Evolutionary conservation across 2,113 vertebrate species (phyloP).

Genomic region (Syngnathus floridae): DNA sequence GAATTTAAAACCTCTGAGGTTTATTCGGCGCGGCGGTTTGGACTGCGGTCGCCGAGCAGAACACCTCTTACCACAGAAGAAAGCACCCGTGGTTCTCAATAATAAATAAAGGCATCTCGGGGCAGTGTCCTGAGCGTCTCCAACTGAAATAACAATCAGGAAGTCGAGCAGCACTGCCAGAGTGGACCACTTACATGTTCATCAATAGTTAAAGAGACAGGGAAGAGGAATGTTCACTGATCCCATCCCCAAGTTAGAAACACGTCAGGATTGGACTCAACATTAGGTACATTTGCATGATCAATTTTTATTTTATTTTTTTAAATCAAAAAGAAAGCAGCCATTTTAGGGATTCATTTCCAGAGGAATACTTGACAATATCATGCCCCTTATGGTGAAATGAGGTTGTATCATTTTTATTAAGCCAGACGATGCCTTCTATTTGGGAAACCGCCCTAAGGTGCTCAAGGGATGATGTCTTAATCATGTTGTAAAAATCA

Average conservation of each 20-base stretch:
- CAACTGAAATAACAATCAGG: slow-evolving; percentile 59
- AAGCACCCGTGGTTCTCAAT: slow-evolving; percentile 58
- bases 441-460: slow-evolving; percentile 25
- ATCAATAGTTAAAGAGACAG: slow-evolving; percentile 71
- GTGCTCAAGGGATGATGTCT: slow-evolving; percentile 22
- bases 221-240: slow-evolving; percentile 19
- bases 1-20: slow-evolving; percentile 1
- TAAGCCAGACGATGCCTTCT: slow-evolving; percentile 34
- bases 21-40: neutral
- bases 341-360: neutral
- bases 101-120: slow-evolving; percentile 49
- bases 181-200: slow-evolving; percentile 70
- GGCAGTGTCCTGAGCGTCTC: slow-evolving; percentile 28
- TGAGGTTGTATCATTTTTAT: slow-evolving; percentile 2
- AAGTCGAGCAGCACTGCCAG: slow-evolving; percentile 46
- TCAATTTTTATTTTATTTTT: no score
- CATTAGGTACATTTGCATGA: neutral
- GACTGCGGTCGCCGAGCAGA: neutral
- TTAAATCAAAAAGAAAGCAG: no score
- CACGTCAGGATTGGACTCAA: neutral
- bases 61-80: slow-evolving; percentile 14
- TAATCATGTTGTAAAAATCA: neutral
- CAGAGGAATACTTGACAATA: neutral
- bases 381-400: neutral
- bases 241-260: slow-evolving; percentile 13